Evolutionary conservation across 2,888 invertebrate genomes (phyloP).

Genomic region (Eledone cirrhosa): DNA sequence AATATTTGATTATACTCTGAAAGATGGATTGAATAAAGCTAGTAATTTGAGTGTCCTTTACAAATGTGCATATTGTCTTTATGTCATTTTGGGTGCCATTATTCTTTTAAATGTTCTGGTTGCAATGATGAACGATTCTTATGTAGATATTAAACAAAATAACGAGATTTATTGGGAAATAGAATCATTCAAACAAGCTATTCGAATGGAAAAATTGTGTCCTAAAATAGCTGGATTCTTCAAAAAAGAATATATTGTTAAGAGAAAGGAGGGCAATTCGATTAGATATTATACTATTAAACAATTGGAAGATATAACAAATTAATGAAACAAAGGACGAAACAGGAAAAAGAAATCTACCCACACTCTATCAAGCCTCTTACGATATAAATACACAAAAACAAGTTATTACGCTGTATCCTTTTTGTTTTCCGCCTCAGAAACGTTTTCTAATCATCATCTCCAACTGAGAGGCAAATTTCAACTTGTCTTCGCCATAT

Average conservation of each 20-base stretch:
- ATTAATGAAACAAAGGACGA: no score
- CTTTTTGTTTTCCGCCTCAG: no score
- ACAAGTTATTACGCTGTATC: no score
- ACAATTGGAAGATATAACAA: no score
- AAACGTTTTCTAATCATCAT: no score
- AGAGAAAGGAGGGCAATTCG: neutral
- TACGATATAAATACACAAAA: no score
- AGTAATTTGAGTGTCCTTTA: constrained; percentile 44
- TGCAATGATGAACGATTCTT: constrained; percentile 63
- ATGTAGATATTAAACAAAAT: constrained; percentile 48
- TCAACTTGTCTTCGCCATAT: no score
- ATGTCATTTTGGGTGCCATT: constrained; percentile 58
- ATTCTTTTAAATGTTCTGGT: constrained; percentile 59
- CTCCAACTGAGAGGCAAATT: no score
- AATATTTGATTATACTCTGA: constrained; percentile 47
- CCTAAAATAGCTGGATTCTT: constrained; percentile 40
- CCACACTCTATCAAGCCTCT: no score
- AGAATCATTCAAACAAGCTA: constrained; percentile 59
- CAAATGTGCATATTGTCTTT: constrained; percentile 57
- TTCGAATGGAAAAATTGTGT: constrained; percentile 53
- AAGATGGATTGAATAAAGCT: constrained; percentile 43
- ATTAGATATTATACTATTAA: no score
- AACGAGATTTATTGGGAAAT: constrained; percentile 61
- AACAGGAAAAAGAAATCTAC: no score
- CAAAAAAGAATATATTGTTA: constrained; percentile 10